Evolutionary conservation across 2,888 invertebrate genomes (phyloP), one percentile per base, ranked within the genome.

Genomic region (Cheilosia grossa): DNA sequence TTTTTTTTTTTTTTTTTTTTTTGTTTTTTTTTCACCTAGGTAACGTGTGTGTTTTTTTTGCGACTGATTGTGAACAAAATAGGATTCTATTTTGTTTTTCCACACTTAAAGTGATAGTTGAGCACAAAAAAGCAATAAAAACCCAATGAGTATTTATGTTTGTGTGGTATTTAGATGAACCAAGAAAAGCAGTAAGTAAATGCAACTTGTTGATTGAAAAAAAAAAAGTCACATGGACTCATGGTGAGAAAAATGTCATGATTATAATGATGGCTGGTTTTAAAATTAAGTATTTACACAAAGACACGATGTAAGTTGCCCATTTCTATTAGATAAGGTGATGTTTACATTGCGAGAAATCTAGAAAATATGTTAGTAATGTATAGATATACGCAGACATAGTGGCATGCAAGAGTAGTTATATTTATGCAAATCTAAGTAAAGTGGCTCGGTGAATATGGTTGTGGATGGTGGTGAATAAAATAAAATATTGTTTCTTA

Each of bases 241-340:
- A 40, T 9, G 13, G 61, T 72, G 33, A 27, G 19, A 30, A 63
- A 56, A 21, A 30, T 30, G 53, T 51, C 40, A 61, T 73, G 61
- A 51, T 42, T 40, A 4, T 24, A 19, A 64, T 63, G 67, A n/a
- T 72, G 81, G 37, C 47, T 82, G 70, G 7, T 69, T 51, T 66
- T n/a, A 40, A 77, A 64, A 54, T 13, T 3, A 37, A 4, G 4
- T 72, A 63, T 75, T 51, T 66, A 63, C 49, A 72, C 75, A 81
- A 81, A 85, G 64, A 58, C 42, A 72, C 59, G 85, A 75, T 72
- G 75, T 59, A 77, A 81, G 85, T 81, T 85, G 85, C 85, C 85
- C 75, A 85, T 85, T 85, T 85, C 85, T 37, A 81, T 81, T 75
- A 81, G 81, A 61, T 61, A 70, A 70, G 66, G 59, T 70, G 75